Evolutionary conservation across 2,113 vertebrate genomes (phyloP).

Genomic region (Tor tambroides): DNA sequence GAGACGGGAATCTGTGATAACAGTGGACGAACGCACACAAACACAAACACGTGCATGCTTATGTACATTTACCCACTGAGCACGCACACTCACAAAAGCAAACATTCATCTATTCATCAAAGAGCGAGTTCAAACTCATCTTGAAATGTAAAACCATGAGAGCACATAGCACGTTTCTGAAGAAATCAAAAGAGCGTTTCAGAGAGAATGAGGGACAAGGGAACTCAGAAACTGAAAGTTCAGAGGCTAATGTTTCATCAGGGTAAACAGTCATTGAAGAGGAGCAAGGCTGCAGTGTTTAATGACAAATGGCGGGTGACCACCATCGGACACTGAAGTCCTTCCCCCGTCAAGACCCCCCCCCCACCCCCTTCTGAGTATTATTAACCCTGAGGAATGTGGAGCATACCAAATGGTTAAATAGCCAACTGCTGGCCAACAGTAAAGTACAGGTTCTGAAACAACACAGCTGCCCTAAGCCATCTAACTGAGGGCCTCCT

Average conservation of each 20-base stretch:
- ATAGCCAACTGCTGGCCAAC: constrained; percentile 61
- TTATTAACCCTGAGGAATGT: constrained; percentile 74
- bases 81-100: constrained; percentile 46
- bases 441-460: constrained; percentile 63
- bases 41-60: constrained; percentile 6
- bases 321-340: constrained; percentile 9
- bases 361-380: constrained; percentile 57
- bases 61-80: constrained; percentile 19
- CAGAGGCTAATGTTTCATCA: constrained; percentile 59
- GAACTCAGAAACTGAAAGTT: constrained; percentile 47
- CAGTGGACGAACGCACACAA: constrained; percentile 34
- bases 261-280: constrained; percentile 54
- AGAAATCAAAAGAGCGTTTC: background rate
- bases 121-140: background rate
- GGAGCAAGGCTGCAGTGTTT: constrained; percentile 6
- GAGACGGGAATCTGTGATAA: constrained; percentile 39
- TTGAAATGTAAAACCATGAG: background rate
- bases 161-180: background rate
- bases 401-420: constrained; percentile 65
- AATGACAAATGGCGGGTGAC: constrained; percentile 33
- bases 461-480: constrained; percentile 70
- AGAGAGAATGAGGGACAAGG: constrained; percentile 28
- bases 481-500: constrained; percentile 42
- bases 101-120: constrained; percentile 48
- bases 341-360: background rate